phyloP scores from a whole-genome alignment of 2,797 vertebrate genomes.

The Hipposideros larvatus region DNA sequence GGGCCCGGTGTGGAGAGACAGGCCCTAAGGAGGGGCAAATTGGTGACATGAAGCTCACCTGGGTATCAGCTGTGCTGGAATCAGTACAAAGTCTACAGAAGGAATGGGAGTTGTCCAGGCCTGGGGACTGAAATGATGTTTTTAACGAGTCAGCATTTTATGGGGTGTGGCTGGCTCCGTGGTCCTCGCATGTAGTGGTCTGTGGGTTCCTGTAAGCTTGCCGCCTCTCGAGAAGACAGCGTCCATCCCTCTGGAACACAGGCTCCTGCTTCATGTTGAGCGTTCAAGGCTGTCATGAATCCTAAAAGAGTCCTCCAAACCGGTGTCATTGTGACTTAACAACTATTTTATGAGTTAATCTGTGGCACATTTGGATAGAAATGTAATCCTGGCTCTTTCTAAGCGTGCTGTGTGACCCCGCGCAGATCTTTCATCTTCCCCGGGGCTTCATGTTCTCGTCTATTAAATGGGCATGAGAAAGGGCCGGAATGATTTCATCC shows the following conservation, averaged over 20 bases:
- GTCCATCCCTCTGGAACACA: background rate
- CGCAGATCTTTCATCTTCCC: background rate
- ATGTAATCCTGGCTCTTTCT: background rate
- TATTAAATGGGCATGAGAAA: background rate
- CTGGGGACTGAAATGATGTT: fast-evolving
- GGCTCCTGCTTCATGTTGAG: background rate
- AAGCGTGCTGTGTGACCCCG: background rate
- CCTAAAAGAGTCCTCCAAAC: background rate
- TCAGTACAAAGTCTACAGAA: background rate
- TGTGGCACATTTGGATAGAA: background rate
- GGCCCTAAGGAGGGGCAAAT: background rate
- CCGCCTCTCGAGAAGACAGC: background rate
- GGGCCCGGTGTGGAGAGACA: background rate
- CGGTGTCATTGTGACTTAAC: background rate
- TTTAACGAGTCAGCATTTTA: background rate
- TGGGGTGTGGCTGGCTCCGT: background rate
- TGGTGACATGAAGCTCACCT: background rate
- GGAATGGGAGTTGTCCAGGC: background rate
- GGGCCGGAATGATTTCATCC: background rate
- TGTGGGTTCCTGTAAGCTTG: background rate
- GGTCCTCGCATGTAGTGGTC: background rate
- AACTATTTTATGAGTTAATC: constrained; percentile 7
- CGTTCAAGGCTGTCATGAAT: background rate
- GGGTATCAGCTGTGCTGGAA: background rate
- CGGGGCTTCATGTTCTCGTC: background rate